These are phyloP conservation scores for Aphelinus certus DNA, from an alignment of 1,140 invertebrate genomes.

Conservation along the genomic window DNA sequence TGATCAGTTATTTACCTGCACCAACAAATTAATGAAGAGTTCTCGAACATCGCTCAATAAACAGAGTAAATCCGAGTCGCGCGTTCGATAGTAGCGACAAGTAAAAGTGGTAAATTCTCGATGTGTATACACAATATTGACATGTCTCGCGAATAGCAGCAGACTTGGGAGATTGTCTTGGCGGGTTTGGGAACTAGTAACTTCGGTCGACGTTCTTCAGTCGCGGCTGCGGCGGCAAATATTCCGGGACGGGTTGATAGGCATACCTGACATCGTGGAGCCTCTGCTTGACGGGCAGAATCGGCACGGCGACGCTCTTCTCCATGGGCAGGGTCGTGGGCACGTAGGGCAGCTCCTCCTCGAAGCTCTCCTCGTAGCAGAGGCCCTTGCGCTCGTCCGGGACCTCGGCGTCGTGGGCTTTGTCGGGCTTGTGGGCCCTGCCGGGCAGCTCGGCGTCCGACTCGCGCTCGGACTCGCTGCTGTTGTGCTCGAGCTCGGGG, in stretches of 20 bases:
- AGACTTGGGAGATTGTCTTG: too few relatives aligned
- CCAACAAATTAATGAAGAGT: too few relatives aligned
- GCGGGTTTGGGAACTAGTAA: too few relatives aligned
- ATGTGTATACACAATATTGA: too few relatives aligned
- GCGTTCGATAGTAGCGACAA: too few relatives aligned
- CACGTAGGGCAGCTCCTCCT: slow-evolving; percentile 87
- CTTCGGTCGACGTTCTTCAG: too few relatives aligned
- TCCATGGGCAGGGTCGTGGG: slow-evolving; percentile 86
- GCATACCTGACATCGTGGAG: slow-evolving; percentile 67
- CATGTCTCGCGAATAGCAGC: too few relatives aligned
- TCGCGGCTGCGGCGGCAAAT: too few relatives aligned
- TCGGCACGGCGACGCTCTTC: slow-evolving; percentile 80
- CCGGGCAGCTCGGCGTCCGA: slow-evolving; percentile 75
- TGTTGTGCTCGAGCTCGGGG: slow-evolving; percentile 70
- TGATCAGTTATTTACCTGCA: too few relatives aligned
- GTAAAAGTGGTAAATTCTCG: too few relatives aligned
- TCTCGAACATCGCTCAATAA: too few relatives aligned
- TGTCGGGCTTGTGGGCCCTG: slow-evolving; percentile 60
- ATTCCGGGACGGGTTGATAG: neutral
- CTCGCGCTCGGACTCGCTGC: slow-evolving; percentile 82
- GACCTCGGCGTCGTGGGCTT: slow-evolving; percentile 53
- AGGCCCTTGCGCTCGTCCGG: slow-evolving; percentile 77
- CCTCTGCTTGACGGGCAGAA: slow-evolving; percentile 82
- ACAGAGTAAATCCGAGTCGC: too few relatives aligned
- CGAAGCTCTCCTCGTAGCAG: slow-evolving; percentile 83